Conservation (phyloP, 2,888 invertebrate species). For the Cosmorhoe ocellata region DNA sequence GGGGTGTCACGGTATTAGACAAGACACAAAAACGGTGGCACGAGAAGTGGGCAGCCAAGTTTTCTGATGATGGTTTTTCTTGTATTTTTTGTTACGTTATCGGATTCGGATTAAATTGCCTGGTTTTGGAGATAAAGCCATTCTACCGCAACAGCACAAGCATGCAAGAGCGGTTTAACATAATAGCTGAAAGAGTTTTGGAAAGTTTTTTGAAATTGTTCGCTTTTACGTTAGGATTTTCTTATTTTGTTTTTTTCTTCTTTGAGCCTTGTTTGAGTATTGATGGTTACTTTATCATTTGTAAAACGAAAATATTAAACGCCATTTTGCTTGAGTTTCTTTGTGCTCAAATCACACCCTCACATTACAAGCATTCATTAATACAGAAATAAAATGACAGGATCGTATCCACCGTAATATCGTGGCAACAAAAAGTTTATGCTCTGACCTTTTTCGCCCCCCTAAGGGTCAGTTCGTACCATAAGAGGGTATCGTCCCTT, state of each 20-base stretch:
- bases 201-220: too few relatives aligned
- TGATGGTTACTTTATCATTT: not conserved
- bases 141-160: not conserved
- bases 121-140: not conserved
- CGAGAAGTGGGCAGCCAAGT: conserved; percentile 72
- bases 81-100: conserved; percentile 39
- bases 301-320: not conserved
- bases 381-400: conserved; percentile 38
- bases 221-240: too few relatives aligned
- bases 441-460: conserved; percentile 67
- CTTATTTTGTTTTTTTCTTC: too few relatives aligned
- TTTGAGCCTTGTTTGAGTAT: too few relatives aligned
- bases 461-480: conserved; percentile 72
- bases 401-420: conserved; percentile 42
- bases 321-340: not conserved
- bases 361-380: conserved; percentile 31
- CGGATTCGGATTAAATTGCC: conserved; percentile 36
- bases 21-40: conserved; percentile 80
- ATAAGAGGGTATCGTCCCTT: conserved; percentile 79
- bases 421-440: conserved; percentile 66
- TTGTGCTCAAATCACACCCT: conserved; percentile 21
- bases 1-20: conserved; percentile 81
- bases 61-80: conserved; percentile 68
- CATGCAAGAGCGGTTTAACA: too few relatives aligned
- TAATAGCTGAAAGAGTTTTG: too few relatives aligned